Percentiles rank a stretch among this genome's conserved stretches.
Conservation (phyloP, 2,888 invertebrate genomes). For the Prosapia bicincta region DNA sequence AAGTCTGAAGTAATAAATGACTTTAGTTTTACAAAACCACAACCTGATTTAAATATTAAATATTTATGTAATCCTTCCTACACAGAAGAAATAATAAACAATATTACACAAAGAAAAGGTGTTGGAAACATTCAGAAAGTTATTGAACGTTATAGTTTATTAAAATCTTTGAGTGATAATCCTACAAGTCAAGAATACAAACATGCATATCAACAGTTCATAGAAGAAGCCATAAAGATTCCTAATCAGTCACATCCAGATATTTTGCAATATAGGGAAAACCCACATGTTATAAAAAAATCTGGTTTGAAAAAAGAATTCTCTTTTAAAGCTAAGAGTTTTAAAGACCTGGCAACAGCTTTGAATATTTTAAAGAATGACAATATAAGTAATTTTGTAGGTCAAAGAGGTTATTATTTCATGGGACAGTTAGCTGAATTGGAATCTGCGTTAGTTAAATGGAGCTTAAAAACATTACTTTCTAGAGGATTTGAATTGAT, state of each 20-base stretch:
- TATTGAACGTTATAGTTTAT: slow-evolving; percentile 47
- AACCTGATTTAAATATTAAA: slow-evolving; percentile 54
- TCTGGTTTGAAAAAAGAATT: slow-evolving; percentile 54
- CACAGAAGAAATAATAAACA: slow-evolving; percentile 56
- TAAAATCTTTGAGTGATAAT: not conserved
- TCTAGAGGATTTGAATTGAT: slow-evolving; percentile 67
- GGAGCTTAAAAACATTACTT: slow-evolving; percentile 62
- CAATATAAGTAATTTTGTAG: slow-evolving; percentile 70
- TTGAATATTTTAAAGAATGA: slow-evolving; percentile 66
- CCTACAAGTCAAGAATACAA: slow-evolving; percentile 40
- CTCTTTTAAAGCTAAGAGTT: slow-evolving; percentile 50
- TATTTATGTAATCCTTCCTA: slow-evolving; percentile 62
- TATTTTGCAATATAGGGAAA: slow-evolving; percentile 55
- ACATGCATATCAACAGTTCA: slow-evolving; percentile 42
- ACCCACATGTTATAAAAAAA: slow-evolving; percentile 55
- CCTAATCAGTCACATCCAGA: slow-evolving; percentile 74
- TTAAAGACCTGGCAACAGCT: slow-evolving; percentile 61
- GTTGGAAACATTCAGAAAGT: slow-evolving; percentile 62
- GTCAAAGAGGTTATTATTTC: slow-evolving; percentile 79
- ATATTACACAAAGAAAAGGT: slow-evolving; percentile 64
- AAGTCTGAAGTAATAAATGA: not conserved
- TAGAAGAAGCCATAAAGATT: slow-evolving; percentile 59
- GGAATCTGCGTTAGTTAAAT: slow-evolving; percentile 78
- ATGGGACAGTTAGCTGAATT: slow-evolving; percentile 74
- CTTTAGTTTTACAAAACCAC: not conserved